Conservation (phyloP, 2,113 vertebrate genomes). For the Mus musculus region GRCm39 chr13:84407501-84408000, state of each 20-base stretch:
- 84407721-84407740: conserved; percentile 52
- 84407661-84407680: conserved; percentile 46
- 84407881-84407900: conserved; percentile 34
- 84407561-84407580: neutral
- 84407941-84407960: conserved; percentile 55
- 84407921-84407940: conserved; percentile 55
- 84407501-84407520: neutral
- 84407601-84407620: conserved; percentile 34
- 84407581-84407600: conserved; percentile 6
- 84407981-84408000: conserved; percentile 47
- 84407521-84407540: neutral
- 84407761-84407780: neutral
- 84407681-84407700: conserved; percentile 12
- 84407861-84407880: conserved; percentile 50
- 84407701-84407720: conserved; percentile 12
- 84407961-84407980: neutral
- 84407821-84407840: neutral
- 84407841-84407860: conserved; percentile 48
- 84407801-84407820: conserved; percentile 27
- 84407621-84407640: neutral
- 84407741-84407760: neutral
- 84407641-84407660: conserved; percentile 24
- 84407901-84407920: neutral
- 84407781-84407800: neutral
- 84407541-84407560: neutral